Conservation (phyloP, 2,797 vertebrate genomes). For the Lacerta viridis region DNA sequence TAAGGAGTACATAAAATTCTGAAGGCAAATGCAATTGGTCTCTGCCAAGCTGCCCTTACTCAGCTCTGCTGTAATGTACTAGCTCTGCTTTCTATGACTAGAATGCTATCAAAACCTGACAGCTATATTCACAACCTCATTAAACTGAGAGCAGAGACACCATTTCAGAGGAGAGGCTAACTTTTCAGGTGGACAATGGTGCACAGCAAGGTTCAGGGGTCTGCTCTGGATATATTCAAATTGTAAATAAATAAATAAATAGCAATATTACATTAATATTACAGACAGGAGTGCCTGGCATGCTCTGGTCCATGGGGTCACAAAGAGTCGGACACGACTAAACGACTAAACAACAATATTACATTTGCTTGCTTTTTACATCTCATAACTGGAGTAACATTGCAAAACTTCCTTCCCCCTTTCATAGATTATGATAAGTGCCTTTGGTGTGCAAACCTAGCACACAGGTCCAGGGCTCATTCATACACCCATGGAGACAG, state of each 20-base stretch:
- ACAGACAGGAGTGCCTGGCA: too few species aligned
- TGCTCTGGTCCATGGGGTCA: too few species aligned
- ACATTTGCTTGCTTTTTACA: background rate
- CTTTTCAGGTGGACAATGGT: background rate
- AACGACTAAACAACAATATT: too few species aligned
- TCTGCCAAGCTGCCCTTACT: background rate
- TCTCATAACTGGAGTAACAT: background rate
- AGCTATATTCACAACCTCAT: background rate
- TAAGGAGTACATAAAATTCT: conserved; percentile 21
- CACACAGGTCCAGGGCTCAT: background rate
- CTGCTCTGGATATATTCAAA: background rate
- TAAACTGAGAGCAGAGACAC: background rate
- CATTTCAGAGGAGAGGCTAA: background rate
- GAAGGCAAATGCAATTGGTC: background rate
- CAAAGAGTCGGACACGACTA: too few species aligned
- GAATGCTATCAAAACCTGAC: background rate
- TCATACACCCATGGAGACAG: background rate
- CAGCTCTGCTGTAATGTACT: background rate
- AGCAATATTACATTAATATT: too few species aligned
- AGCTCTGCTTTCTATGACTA: background rate
- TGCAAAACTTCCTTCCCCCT: background rate
- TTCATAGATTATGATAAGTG: background rate
- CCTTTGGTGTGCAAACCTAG: background rate
- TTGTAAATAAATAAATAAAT: too few species aligned
- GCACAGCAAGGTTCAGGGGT: background rate